Evolutionary conservation across 2,113 vertebrate species (phyloP).

Genomic region (Candoia aspera): DNA sequence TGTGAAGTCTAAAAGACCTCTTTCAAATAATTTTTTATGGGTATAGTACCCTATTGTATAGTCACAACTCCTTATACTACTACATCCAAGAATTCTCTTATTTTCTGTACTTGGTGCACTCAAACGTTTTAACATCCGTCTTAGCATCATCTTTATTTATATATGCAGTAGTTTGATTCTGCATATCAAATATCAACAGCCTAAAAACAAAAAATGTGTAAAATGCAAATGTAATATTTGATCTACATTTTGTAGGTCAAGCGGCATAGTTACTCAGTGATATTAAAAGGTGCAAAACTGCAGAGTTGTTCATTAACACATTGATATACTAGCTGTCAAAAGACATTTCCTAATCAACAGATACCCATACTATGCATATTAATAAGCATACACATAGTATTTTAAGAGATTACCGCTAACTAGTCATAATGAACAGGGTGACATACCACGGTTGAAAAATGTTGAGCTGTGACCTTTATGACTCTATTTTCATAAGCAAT

Average conservation of each 20-base stretch:
- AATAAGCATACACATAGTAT: constrained; percentile 22
- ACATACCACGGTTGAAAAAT: constrained; percentile 22
- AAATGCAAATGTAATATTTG: constrained; percentile 49
- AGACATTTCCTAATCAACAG: constrained; percentile 35
- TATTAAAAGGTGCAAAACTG: constrained; percentile 30
- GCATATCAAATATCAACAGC: background rate
- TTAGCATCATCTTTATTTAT: constrained; percentile 23
- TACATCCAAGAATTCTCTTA: background rate
- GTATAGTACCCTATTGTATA: background rate
- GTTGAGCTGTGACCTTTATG: constrained; percentile 43
- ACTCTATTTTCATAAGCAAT: constrained; percentile 47
- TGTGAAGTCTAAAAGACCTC: background rate
- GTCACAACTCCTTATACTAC: background rate
- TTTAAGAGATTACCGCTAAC: constrained; percentile 27
- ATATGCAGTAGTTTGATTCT: constrained; percentile 25
- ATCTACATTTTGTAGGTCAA: constrained; percentile 53
- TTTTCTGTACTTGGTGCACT: background rate
- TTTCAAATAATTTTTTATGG: background rate
- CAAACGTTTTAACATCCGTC: background rate
- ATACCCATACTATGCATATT: background rate
- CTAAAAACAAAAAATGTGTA: constrained; percentile 32
- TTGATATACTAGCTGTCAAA: constrained; percentile 30
- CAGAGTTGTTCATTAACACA: constrained; percentile 49
- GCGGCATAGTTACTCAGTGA: constrained; percentile 36
- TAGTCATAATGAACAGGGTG: constrained; percentile 16